Conservation (phyloP, 35 echinoderm and acorn worm genomes). For the Apostichopus parvimensis region DNA sequence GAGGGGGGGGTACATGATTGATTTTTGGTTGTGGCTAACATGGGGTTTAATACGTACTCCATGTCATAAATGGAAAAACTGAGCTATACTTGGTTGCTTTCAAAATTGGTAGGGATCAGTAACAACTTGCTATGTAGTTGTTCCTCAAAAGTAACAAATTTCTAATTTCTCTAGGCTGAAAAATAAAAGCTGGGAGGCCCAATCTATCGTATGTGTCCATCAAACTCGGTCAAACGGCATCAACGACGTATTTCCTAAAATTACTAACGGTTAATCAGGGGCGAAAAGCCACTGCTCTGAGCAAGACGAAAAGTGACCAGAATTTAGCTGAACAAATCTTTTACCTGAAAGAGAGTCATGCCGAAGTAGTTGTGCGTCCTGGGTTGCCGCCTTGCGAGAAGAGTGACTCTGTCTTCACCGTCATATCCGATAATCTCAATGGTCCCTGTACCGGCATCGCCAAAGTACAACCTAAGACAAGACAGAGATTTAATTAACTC, state of each 20-base stretch:
- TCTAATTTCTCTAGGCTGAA: not conserved
- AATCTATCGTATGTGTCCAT: too few species aligned
- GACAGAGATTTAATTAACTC: not conserved
- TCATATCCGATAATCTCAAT: constrained; percentile 71
- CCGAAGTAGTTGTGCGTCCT: constrained; percentile 61
- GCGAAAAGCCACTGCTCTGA: not conserved
- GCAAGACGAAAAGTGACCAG: not conserved
- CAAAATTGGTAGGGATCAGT: too few species aligned
- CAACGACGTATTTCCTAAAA: not conserved
- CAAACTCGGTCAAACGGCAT: not conserved
- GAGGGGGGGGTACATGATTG: too few species aligned
- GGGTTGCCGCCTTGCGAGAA: constrained; percentile 45
- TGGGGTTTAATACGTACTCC: too few species aligned
- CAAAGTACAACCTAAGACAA: constrained; percentile 76
- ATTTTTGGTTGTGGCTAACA: too few species aligned
- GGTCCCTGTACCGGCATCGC: constrained; percentile 49
- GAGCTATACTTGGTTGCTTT: too few species aligned
- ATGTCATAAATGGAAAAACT: too few species aligned
- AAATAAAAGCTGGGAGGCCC: too few species aligned
- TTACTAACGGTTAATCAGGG: not conserved
- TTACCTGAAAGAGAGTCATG: constrained; percentile 80
- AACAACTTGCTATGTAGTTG: not conserved
- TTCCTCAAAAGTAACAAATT: not conserved
- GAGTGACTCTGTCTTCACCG: constrained; percentile 47
- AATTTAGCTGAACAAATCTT: not conserved